These are phyloP conservation scores for Cyanistes caeruleus DNA, from an alignment of 2,113 vertebrate genomes.

Conservation along the genomic window DNA sequence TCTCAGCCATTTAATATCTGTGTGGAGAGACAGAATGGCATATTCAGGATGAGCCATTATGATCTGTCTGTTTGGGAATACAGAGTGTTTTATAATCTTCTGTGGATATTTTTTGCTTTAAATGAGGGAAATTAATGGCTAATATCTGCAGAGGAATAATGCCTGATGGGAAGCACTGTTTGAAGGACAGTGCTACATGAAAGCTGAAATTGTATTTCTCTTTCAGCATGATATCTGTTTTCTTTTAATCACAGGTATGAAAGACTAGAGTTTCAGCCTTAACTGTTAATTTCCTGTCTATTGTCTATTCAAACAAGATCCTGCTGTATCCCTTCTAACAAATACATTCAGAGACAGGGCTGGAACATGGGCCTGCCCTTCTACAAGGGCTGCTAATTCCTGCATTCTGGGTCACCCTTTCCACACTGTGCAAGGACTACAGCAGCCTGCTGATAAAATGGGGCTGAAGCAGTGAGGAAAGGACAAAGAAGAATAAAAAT, in stretches of 20 bases:
- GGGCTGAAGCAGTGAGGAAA: not conserved
- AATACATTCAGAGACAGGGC: not conserved
- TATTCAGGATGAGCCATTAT: constrained; percentile 51
- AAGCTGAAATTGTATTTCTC: constrained; percentile 32
- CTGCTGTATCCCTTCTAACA: constrained; percentile 16
- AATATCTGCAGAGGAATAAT: constrained; percentile 32
- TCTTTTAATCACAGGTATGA: constrained; percentile 60
- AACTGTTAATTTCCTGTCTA: constrained; percentile 64
- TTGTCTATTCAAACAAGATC: constrained; percentile 50
- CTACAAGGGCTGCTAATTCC: not conserved
- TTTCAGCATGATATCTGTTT: constrained; percentile 62
- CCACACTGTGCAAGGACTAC: not conserved
- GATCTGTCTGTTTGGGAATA: constrained; percentile 29
- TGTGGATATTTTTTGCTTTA: constrained; percentile 25
- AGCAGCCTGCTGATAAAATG: not conserved
- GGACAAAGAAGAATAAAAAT: not conserved
- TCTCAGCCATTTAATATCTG: constrained; percentile 56
- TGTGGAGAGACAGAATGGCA: not conserved
- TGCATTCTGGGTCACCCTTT: not conserved
- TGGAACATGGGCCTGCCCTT: not conserved
- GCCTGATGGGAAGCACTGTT: not conserved
- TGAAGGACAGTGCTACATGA: constrained; percentile 41
- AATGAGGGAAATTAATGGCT: constrained; percentile 47
- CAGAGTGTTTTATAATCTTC: constrained; percentile 16
- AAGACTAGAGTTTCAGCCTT: constrained; percentile 39